Evolutionary conservation across 2,797 vertebrate genomes (phyloP).

Genomic region (Okamejei kenojei): DNA sequence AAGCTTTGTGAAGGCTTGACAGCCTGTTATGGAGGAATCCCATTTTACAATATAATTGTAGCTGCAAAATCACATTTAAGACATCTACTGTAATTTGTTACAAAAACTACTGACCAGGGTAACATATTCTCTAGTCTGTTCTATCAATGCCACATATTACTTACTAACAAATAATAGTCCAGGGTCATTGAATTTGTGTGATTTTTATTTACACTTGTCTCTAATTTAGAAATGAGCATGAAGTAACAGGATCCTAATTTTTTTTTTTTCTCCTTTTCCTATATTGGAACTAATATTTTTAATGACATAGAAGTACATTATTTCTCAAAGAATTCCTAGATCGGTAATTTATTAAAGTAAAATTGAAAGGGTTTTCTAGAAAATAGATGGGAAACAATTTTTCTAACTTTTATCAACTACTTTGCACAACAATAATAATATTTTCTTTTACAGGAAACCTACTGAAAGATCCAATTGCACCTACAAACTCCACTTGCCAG

Average conservation of each 20-base stretch:
- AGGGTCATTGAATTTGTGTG: background rate
- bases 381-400: background rate
- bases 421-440: constrained; percentile 37
- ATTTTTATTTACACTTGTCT: background rate
- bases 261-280: background rate
- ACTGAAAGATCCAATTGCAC: constrained; percentile 92
- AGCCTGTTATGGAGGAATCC: background rate
- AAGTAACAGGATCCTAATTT: background rate
- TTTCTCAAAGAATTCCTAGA: background rate
- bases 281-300: background rate
- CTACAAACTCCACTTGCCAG: constrained; percentile 93
- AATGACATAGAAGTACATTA: background rate
- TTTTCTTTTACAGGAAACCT: constrained; percentile 71
- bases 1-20: background rate
- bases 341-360: background rate
- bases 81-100: background rate
- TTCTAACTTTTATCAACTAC: background rate
- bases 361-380: background rate
- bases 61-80: background rate
- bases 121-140: background rate
- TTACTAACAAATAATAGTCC: background rate
- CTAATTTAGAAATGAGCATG: background rate
- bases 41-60: background rate
- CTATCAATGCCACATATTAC: background rate
- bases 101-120: background rate